Base-by-base conservation (phyloP, 2,888 invertebrate species). In the Metellina segmentata region DNA sequence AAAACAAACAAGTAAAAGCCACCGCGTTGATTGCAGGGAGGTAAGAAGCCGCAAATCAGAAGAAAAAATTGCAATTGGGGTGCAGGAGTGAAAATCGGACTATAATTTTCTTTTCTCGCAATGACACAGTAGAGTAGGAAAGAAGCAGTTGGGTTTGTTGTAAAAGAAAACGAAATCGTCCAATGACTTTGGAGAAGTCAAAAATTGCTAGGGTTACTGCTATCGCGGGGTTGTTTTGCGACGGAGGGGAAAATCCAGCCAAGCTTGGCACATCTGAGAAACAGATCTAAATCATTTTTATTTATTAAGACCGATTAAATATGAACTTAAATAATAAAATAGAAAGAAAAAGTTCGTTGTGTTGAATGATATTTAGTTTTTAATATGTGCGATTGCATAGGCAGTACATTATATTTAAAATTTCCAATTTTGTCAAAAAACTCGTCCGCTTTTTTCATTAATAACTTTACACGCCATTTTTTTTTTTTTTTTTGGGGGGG, bases 31-130 rank as follows among this genome's bases (percentile, higher is more conserved):
- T 72, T 82, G 16, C 82, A 69, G 52, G 51, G 70, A 52, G 34
- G 34, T 70, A 70, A 16, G 48, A 70, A 9, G 51, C 75, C n/a
- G 16, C 20, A 11, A 72, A 70, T 53, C 53, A 13, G n/a, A 78
- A 34, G 4, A 34, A 34, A 34, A 34, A 86, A 82, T 13, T 53
- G 19, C 77, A 70, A 49, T 69, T 52, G 48, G 75, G 48, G 20
- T 51, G 8, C 20, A 82, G 69, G 19, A 81, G 72, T 61, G 74
- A 89, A 82, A 89, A 51, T 77, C 77, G 70, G 77, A 69, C 88
- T 77, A 69, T 82, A 89, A 89, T 89, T 89, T 89, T 82, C 89
- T 49, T 51, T 52, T 89, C 70, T 49, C 71, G 70, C 52, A 89
- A 89, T 89, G 89, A 89, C 82, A 83, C 49, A 75, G 77, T n/a